phyloP scores from a whole-genome alignment of 1,140 invertebrate species.

The Dinothrombium tinctorium region DNA sequence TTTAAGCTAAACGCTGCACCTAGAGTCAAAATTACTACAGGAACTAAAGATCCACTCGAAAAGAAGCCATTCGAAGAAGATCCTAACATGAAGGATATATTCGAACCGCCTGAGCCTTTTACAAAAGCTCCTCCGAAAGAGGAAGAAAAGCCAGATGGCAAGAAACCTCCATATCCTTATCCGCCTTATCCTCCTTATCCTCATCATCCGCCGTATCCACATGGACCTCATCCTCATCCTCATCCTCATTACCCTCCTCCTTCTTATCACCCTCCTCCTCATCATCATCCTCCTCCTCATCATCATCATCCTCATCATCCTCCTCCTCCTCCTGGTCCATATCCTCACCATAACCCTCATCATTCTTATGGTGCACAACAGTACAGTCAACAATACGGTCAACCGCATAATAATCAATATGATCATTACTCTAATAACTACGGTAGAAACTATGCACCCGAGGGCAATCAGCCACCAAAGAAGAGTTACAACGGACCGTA shows the following conservation, averaged over 20 bases:
- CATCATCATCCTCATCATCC: background rate
- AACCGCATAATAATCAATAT: background rate
- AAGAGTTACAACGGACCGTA: background rate
- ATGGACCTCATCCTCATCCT: background rate
- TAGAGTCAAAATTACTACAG: conserved; percentile 7
- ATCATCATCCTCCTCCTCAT: background rate
- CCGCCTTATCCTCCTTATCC: background rate
- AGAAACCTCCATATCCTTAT: background rate
- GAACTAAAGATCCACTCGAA: conserved; percentile 4
- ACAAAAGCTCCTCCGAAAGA: background rate
- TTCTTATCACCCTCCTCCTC: background rate
- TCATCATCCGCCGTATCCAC: background rate
- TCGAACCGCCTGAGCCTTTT: conserved; percentile 1
- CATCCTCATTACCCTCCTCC: background rate
- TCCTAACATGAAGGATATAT: conserved; percentile 3
- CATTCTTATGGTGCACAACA: background rate
- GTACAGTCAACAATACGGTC: background rate
- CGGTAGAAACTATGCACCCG: too few species aligned
- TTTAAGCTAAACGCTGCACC: background rate
- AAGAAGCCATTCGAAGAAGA: background rate
- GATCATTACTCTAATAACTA: too few species aligned
- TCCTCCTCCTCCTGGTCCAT: background rate
- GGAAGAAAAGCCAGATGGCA: background rate
- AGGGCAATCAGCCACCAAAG: too few species aligned
- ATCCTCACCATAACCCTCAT: background rate